Conservation (phyloP, 2,797 vertebrate species). For the Crenichthys baileyi region DNA sequence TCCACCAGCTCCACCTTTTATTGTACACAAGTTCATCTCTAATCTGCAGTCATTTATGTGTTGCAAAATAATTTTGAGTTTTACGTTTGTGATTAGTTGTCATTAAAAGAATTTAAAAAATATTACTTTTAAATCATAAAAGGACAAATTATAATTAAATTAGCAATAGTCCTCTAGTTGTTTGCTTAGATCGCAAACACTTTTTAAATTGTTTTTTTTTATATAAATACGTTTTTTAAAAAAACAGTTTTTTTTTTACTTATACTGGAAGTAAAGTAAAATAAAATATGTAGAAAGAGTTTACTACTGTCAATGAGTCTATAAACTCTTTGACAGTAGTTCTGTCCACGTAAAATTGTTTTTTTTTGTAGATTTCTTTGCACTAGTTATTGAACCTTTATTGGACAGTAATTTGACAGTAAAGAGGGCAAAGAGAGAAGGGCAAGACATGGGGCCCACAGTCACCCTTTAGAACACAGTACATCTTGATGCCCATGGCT, state of each 20-base stretch:
- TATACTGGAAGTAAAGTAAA: not conserved
- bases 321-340: not conserved
- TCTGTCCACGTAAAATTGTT: not conserved
- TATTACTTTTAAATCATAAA: not conserved
- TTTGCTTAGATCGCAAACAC: no score
- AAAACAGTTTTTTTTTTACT: not conserved
- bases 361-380: not conserved
- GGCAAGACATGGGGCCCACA: no score
- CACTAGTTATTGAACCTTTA: no score
- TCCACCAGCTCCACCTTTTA: slow-evolving; percentile 24
- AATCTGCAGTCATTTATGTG: slow-evolving; percentile 7
- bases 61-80: not conserved
- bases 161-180: no score
- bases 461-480: not conserved
- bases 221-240: not conserved
- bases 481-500: not conserved
- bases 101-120: not conserved
- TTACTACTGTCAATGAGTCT: not conserved
- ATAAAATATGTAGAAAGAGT: not conserved
- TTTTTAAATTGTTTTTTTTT: not conserved
- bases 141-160: not conserved
- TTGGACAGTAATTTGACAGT: no score
- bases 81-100: not conserved
- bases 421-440: no score
- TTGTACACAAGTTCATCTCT: slow-evolving; percentile 13